These are phyloP conservation scores for Hoplias malabaricus DNA, from an alignment of 2,113 vertebrate species.

Conservation along the genomic window DNA sequence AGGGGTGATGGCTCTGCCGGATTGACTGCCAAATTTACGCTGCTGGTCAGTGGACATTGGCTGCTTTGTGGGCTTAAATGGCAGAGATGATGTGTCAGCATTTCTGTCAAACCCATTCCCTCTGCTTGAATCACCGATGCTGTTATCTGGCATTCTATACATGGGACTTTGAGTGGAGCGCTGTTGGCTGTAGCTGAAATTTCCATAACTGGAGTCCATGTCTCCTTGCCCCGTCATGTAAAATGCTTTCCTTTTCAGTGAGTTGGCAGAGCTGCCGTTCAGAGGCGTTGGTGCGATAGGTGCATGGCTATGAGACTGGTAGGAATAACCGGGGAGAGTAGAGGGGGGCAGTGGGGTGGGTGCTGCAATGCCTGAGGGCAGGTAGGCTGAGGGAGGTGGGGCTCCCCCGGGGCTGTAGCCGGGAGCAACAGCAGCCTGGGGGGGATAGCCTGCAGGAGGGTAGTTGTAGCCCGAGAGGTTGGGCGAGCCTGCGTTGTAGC, in stretches of 20 bases:
- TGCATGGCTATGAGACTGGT: slow-evolving; percentile 90
- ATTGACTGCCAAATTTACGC: slow-evolving; percentile 92
- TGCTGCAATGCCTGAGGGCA: slow-evolving; percentile 95
- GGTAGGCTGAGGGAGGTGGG: slow-evolving; percentile 89
- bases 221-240: slow-evolving; percentile 98
- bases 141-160: slow-evolving; percentile 94
- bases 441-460: slow-evolving; percentile 88
- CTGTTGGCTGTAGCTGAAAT: slow-evolving; percentile 97
- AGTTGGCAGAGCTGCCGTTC: slow-evolving; percentile 91
- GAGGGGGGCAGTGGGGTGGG: slow-evolving; percentile 92
- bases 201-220: slow-evolving; percentile 94
- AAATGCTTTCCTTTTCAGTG: slow-evolving; percentile 98
- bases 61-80: slow-evolving; percentile 97
- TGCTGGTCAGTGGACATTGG: slow-evolving; percentile 92
- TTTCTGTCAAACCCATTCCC: slow-evolving; percentile 96
- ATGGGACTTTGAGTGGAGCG: slow-evolving; percentile 96
- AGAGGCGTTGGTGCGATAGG: slow-evolving; percentile 92
- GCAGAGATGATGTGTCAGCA: slow-evolving; percentile 88
- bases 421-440: slow-evolving; percentile 90
- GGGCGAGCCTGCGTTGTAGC: slow-evolving; percentile 90
- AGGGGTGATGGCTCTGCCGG: slow-evolving; percentile 88
- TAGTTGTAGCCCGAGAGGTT: slow-evolving; percentile 95
- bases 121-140: slow-evolving; percentile 89
- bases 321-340: slow-evolving; percentile 91
- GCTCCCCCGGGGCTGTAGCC: slow-evolving; percentile 93